Evolutionary conservation across 2,797 vertebrate species (phyloP).

Genomic region (Parotocinclus haroldoi): DNA sequence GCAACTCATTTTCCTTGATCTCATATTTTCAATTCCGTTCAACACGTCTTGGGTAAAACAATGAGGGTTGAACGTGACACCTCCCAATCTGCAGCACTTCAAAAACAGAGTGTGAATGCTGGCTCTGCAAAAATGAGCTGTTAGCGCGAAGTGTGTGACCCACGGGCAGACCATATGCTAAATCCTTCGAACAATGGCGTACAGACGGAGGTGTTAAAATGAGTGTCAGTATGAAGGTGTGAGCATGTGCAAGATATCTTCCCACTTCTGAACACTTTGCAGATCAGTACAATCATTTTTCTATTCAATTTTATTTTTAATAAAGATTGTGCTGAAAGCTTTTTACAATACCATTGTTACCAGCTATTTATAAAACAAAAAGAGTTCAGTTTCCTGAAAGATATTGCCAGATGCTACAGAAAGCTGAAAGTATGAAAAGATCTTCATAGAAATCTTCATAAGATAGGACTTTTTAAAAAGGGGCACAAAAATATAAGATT

Average conservation of each 20-base stretch:
- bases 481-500: too few species aligned
- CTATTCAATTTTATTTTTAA: too few species aligned
- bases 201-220: constrained; percentile 32
- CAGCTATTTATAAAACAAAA: too few species aligned
- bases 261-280: too few species aligned
- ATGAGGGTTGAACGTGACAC: constrained; percentile 31
- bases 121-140: constrained; percentile 37
- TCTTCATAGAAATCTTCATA: too few species aligned
- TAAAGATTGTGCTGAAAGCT: too few species aligned
- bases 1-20: not conserved
- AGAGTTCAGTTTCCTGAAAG: too few species aligned
- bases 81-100: constrained; percentile 25
- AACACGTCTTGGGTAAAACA: constrained; percentile 25
- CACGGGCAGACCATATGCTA: constrained; percentile 49
- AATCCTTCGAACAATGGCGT: constrained; percentile 40
- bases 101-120: constrained; percentile 22
- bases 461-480: too few species aligned
- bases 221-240: constrained; percentile 8
- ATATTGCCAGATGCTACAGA: too few species aligned
- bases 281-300: too few species aligned
- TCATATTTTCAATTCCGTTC: constrained; percentile 15
- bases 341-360: too few species aligned
- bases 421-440: too few species aligned
- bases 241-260: constrained; percentile 23
- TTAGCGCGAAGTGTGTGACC: constrained; percentile 43